phyloP scores from a whole-genome alignment of 2,797 vertebrate species.

The Streptopelia turtur region DNA sequence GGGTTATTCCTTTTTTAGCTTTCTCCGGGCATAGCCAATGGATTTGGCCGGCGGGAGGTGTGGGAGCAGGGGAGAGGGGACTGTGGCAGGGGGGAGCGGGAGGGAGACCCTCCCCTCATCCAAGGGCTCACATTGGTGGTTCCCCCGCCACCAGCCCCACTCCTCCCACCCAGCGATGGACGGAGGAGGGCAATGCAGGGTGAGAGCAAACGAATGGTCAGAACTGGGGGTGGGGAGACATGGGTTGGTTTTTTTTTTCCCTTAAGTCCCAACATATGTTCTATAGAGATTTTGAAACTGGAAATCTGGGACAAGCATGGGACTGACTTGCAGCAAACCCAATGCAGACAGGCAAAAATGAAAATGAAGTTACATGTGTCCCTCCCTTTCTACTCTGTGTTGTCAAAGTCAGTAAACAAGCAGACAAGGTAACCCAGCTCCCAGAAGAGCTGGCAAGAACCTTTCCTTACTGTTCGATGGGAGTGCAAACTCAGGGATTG shows the following conservation, averaged over 20 bases:
- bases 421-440: neutral
- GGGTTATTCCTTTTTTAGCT: neutral
- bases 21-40: neutral
- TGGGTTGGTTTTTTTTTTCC: neutral
- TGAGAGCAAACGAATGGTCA: neutral
- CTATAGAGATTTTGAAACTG: neutral
- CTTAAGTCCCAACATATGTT: neutral
- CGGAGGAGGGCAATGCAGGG: neutral
- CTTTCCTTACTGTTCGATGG: neutral
- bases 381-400: neutral
- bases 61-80: neutral
- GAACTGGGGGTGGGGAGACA: neutral
- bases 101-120: neutral
- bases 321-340: neutral
- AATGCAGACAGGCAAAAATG: neutral
- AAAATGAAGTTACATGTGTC: neutral
- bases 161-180: neutral
- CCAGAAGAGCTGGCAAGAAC: neutral
- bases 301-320: accelerated
- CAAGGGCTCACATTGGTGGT: neutral
- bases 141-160: accelerated
- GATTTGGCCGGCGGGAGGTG: neutral
- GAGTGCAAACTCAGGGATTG: neutral
- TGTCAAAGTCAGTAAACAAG: neutral
- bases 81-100: neutral